Percentiles rank a stretch among this genome's conserved stretches.
These are phyloP conservation scores for Zaprionus africanus DNA, from an alignment of 1,140 invertebrate genomes.

Conservation along the genomic window DNA sequence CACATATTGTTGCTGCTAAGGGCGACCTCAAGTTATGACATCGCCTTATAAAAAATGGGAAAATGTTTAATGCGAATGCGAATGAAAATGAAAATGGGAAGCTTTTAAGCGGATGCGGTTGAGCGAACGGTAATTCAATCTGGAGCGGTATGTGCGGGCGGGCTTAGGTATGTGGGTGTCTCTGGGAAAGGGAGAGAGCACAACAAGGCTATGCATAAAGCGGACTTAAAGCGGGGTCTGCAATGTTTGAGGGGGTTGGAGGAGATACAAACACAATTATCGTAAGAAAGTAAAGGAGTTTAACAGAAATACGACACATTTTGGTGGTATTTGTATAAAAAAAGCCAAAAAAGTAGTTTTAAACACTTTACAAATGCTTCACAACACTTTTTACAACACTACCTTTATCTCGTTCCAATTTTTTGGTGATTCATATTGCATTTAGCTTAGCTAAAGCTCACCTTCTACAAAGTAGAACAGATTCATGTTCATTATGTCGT, in stretches of 20 bases:
- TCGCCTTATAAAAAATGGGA: constrained; percentile 33
- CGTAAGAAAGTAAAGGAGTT: neutral
- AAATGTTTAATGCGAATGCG: constrained; percentile 18
- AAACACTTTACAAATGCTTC: too few relatives aligned
- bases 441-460: too few relatives aligned
- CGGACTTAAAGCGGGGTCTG: neutral
- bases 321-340: too few relatives aligned
- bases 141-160: neutral
- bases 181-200: neutral
- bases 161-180: neutral
- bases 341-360: too few relatives aligned
- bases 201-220: neutral
- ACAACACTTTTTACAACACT: too few relatives aligned
- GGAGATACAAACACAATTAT: neutral
- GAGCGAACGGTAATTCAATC: constrained; percentile 40
- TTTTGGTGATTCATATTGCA: neutral
- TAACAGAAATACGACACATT: neutral
- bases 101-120: constrained; percentile 46
- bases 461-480: neutral
- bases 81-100: constrained; percentile 50
- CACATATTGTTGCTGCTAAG: constrained; percentile 29
- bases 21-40: constrained; percentile 57
- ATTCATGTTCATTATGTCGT: neutral
- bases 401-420: neutral
- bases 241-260: neutral